These are phyloP conservation scores for Cephus spinipes DNA, from an alignment of 2,888 invertebrate species.

Conservation along the genomic window DNA sequence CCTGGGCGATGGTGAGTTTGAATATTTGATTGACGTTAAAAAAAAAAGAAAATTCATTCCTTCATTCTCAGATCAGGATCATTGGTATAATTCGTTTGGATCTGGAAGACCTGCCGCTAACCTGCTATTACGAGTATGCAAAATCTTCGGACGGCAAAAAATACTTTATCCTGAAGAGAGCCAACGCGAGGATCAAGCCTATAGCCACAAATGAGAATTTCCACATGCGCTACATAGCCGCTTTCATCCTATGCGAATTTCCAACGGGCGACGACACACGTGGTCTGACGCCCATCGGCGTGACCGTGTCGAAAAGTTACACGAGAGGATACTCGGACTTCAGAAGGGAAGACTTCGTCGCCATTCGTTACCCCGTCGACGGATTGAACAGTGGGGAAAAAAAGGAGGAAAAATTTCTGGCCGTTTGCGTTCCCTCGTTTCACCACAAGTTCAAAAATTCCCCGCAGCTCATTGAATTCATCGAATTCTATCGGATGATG, in stretches of 20 bases:
- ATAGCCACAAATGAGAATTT: constrained; percentile 36
- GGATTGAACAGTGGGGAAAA: constrained; percentile 7
- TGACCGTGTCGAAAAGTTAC: constrained; percentile 30
- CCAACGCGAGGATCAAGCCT: constrained; percentile 27
- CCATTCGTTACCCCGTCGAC: constrained; percentile 30
- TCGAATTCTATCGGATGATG: constrained; percentile 67
- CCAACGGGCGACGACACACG: constrained; percentile 8
- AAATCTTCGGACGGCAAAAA: background rate
- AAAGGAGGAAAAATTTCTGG: constrained; percentile 36
- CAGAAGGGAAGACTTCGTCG: constrained; percentile 26
- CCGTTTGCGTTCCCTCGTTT: constrained; percentile 66
- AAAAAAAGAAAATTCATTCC: background rate
- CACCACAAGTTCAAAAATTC: constrained; percentile 65
- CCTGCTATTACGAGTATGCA: constrained; percentile 37
- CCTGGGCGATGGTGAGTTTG: constrained; percentile 37
- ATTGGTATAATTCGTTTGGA: constrained; percentile 35
- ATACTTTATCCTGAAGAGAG: constrained; percentile 14
- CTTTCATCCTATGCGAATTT: constrained; percentile 39
- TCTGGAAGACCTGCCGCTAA: constrained; percentile 17
- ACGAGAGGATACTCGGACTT: constrained; percentile 4
- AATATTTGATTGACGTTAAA: background rate
- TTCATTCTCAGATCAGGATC: constrained; percentile 36
- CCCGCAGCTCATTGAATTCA: constrained; percentile 66
- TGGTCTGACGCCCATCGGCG: constrained; percentile 26
- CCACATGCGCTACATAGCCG: constrained; percentile 36